Evolutionary conservation across 2,797 vertebrate genomes (phyloP).

Genomic region (Okamejei kenojei): DNA sequence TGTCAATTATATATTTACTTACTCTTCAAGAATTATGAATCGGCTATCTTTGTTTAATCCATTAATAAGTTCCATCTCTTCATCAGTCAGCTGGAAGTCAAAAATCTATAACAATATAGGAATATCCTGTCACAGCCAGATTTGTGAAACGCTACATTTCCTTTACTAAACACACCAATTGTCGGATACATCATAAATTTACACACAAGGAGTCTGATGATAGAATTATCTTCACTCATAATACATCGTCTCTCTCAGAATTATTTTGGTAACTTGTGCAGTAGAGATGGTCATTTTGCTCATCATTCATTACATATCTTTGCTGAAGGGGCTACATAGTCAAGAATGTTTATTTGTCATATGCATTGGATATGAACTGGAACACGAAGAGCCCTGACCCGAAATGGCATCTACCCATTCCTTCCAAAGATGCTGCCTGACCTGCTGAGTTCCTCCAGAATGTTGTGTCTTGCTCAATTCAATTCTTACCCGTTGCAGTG

Average conservation of each 20-base stretch:
- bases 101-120: conserved; percentile 66
- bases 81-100: conserved; percentile 80
- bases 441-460: no score
- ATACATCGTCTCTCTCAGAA: not conserved
- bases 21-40: conserved; percentile 56
- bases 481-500: no score
- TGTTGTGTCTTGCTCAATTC: no score
- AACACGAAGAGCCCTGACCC: no score
- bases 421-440: no score
- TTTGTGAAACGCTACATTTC: not conserved
- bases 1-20: not conserved
- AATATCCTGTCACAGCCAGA: not conserved
- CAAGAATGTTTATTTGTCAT: no score
- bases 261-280: not conserved
- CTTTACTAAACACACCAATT: not conserved
- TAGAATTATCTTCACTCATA: not conserved
- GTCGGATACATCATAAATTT: not conserved
- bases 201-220: not conserved
- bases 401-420: no score
- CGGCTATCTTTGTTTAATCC: conserved; percentile 77
- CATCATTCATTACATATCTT: not conserved
- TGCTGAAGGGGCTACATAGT: no score
- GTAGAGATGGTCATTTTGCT: not conserved
- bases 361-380: no score
- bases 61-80: conserved; percentile 79